Base-by-base conservation (phyloP, 2,888 invertebrate species). In the Tinea semifulvella region DNA sequence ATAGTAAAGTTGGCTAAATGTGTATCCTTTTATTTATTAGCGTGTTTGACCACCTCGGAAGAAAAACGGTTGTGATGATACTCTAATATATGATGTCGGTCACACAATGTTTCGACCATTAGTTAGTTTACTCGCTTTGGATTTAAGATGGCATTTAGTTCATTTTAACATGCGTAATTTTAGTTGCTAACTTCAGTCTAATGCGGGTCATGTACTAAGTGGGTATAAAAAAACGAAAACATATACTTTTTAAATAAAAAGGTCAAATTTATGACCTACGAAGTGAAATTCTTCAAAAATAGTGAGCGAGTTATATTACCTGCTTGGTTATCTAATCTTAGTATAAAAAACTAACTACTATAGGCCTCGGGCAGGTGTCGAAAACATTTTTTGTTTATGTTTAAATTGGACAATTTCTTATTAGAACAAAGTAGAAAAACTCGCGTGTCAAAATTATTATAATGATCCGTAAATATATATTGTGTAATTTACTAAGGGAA, bases 281-380 rank as follows among this genome's bases (percentile, higher is more conserved):
- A 31, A 4, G 13, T 2, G 13, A 3, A n/a, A 14, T 31, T 31
- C 31, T 48, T 43, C 48, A 45, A 47, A 50, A 48, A 50, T 48
- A 48, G 50, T 50, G 47, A 47, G 39, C 47, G 28, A 46, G 40
- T 40, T 40, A 40, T 40, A 22, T 40, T 40, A 22, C 40, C 11
- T 18, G 22, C 22, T 13, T 22, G 40, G 22, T 40, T 40, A 40
- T 40, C 40, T 40, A 40, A 40, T 40, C 40, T 40, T n/a, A 5
- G 14, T 11, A 13, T 6, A 40, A 40, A 39, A 40, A 40, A 40
- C 8, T 11, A 38, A 2, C 38, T 38, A 19, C 31, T 14, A 31
- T 31, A 10, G n/a, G 38, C 40, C 40, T 40, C 19, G 19, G 40
- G 40, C 40, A 40, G 40, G 14, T 3, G 22, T 40, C 6, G 22